Percentiles rank a stretch among this genome's conserved stretches.
Evolutionary conservation across 2,113 vertebrate species (phyloP).

Genomic region (Garra rufa): DNA sequence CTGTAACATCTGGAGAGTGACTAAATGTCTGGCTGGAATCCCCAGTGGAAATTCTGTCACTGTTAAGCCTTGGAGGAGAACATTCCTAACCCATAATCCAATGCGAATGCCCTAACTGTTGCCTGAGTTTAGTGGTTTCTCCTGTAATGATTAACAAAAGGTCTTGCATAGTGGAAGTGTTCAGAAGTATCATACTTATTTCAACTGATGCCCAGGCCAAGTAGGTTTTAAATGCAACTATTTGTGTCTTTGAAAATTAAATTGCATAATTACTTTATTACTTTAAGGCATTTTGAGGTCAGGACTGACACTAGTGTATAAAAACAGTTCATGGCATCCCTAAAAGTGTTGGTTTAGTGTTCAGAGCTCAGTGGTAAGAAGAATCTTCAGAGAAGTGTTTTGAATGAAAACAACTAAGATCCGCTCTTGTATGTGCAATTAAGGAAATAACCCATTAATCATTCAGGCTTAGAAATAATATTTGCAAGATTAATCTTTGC

Average conservation of each 20-base stretch:
- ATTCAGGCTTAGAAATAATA: slow-evolving; percentile 9
- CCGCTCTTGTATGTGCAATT: not conserved
- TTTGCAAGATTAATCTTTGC: not conserved
- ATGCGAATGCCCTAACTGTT: slow-evolving; percentile 32
- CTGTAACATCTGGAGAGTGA: slow-evolving; percentile 37
- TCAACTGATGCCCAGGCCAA: not conserved
- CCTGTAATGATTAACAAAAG: not conserved
- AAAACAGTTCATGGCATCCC: not conserved
- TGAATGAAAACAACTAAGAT: slow-evolving; percentile 18
- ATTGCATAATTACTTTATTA: not conserved
- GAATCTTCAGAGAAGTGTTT: not conserved
- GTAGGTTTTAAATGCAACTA: not conserved
- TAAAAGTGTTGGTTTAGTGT: not conserved
- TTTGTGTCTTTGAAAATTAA: not conserved
- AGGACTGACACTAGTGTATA: too few relatives aligned
- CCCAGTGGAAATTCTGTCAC: slow-evolving; percentile 51
- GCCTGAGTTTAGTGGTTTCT: slow-evolving; percentile 20
- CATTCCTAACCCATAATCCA: slow-evolving; percentile 54
- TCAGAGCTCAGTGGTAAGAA: not conserved
- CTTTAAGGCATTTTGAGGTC: too few relatives aligned
- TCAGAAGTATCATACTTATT: not conserved
- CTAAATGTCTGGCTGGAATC: slow-evolving; percentile 46
- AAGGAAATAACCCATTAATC: slow-evolving; percentile 26
- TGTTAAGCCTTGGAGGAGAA: slow-evolving; percentile 27
- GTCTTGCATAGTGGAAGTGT: not conserved